A percentile compares a stretch with the other conserved stretches of the same genome.
Conservation (phyloP, 2,113 vertebrate genomes). For the Cacatua alba region DNA sequence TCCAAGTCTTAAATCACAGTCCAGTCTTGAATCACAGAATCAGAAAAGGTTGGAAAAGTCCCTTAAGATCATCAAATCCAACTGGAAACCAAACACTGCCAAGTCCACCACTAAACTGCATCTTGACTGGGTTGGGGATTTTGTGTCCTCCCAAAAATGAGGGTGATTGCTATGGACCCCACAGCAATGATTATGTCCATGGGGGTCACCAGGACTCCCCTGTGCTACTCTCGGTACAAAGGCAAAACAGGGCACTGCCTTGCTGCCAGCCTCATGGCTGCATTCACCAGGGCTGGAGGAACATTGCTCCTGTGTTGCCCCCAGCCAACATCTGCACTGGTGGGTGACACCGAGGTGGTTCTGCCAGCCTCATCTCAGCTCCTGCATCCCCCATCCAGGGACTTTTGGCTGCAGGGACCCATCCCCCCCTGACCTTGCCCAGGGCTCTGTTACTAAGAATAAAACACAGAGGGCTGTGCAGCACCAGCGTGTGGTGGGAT, state of each 20-base stretch:
- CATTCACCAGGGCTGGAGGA: accelerated
- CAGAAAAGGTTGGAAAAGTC: not conserved
- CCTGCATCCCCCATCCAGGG: not conserved
- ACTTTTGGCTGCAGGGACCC: not conserved
- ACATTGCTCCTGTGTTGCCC: accelerated
- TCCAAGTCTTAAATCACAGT: not conserved
- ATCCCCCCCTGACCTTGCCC: not conserved
- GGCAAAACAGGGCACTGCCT: not conserved
- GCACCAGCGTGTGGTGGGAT: not conserved
- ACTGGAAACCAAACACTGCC: accelerated
- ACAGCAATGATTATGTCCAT: accelerated
- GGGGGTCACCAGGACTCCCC: not conserved
- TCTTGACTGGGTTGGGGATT: not conserved
- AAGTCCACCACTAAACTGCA: not conserved
- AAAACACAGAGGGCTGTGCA: not conserved
- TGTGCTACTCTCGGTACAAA: not conserved
- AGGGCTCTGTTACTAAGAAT: constrained; percentile 44
- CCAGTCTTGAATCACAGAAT: not conserved
- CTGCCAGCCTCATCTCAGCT: not conserved
- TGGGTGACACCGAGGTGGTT: not conserved
- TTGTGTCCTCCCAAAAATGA: not conserved
- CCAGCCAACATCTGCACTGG: accelerated
- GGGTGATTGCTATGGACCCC: not conserved
- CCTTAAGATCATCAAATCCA: not conserved
- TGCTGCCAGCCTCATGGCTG: not conserved